Evolutionary conservation across 2,888 invertebrate species (phyloP).

Genomic region (Epinotia brunnichana): DNA sequence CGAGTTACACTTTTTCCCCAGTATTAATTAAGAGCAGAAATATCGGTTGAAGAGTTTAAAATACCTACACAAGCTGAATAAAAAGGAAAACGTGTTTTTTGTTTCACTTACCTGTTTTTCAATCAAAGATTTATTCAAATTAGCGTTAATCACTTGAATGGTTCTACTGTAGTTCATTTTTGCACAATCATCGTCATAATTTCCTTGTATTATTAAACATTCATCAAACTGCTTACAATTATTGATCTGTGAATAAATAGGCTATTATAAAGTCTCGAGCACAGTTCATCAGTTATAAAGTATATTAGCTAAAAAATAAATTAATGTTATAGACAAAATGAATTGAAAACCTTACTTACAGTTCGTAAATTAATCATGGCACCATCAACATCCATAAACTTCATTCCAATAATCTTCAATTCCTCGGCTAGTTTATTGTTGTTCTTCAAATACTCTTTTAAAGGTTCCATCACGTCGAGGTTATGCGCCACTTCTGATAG

Average conservation of each 20-base stretch:
- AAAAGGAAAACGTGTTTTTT: background rate
- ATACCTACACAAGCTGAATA: background rate
- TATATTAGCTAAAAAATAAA: background rate
- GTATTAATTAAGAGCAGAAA: background rate
- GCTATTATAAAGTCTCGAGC: background rate
- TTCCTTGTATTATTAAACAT: constrained; percentile 49
- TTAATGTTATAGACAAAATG: background rate
- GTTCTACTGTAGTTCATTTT: constrained; percentile 61
- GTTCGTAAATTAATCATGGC: constrained; percentile 62
- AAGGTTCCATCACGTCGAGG: constrained; percentile 56
- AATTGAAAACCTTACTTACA: constrained; percentile 56
- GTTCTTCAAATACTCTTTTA: constrained; percentile 56
- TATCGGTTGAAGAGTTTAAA: background rate
- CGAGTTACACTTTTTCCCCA: background rate
- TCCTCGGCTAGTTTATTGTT: constrained; percentile 48
- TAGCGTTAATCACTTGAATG: constrained; percentile 49
- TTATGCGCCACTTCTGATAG: constrained; percentile 60
- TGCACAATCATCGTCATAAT: constrained; percentile 59
- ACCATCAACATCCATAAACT: constrained; percentile 55
- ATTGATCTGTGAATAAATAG: constrained; percentile 52
- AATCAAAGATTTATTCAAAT: constrained; percentile 59
- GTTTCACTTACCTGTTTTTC: constrained; percentile 58
- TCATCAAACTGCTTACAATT: constrained; percentile 44
- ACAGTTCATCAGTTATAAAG: background rate
- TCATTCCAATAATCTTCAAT: constrained; percentile 49